Evolutionary conservation across 2,113 vertebrate species (phyloP).

Genomic region (Pseudorasbora parva): DNA sequence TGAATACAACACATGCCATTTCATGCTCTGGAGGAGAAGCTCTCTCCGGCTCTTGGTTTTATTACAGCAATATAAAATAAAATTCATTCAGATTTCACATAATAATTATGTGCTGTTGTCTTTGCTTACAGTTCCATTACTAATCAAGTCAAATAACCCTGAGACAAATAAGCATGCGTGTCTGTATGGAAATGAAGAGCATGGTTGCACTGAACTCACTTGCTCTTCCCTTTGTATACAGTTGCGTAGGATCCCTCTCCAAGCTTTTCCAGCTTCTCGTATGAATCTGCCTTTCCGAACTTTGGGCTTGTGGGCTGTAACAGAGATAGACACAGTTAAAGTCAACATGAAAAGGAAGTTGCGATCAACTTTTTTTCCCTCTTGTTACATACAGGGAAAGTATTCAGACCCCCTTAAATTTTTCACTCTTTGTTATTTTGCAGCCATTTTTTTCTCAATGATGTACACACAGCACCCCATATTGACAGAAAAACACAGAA

Average conservation of each 20-base stretch:
- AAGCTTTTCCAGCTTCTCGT: conserved; percentile 97
- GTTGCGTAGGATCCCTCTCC: conserved; percentile 98
- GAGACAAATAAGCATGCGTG: neutral
- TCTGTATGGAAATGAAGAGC: neutral
- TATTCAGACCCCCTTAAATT: no score
- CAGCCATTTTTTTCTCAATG: no score
- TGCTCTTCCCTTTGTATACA: conserved; percentile 99
- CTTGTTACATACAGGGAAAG: no score
- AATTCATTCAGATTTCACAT: conserved; percentile 10
- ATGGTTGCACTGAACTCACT: conserved; percentile 79
- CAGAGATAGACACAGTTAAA: conserved; percentile 44
- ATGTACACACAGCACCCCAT: no score
- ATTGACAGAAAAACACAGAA: no score
- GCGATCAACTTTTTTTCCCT: no score
- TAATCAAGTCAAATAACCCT: conserved; percentile 13
- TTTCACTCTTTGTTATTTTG: no score
- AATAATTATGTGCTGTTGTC: neutral
- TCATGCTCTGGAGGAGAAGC: conserved; percentile 25
- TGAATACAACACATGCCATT: conserved; percentile 38
- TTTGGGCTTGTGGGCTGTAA: conserved; percentile 94
- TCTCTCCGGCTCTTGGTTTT: neutral
- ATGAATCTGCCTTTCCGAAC: conserved; percentile 98
- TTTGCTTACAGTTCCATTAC: neutral
- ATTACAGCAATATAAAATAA: neutral
- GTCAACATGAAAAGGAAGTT: no score